Evolutionary conservation across 2,888 invertebrate species (phyloP).

Genomic region (Gryllus longicercus): DNA sequence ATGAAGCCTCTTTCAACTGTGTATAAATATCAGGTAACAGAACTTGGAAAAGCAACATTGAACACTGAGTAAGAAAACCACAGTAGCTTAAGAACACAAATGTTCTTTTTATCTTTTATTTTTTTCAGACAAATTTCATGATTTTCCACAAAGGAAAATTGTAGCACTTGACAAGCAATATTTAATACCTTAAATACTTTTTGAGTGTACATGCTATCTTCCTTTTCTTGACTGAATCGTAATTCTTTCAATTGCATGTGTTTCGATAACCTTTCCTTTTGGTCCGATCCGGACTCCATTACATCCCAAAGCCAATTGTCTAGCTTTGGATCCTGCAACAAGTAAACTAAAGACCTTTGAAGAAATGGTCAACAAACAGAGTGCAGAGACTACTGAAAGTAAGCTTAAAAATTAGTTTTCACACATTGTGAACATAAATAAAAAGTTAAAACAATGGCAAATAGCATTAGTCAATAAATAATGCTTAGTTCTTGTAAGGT

Average conservation of each 20-base stretch:
- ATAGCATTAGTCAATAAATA: no score
- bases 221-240: conserved; percentile 38
- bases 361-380: not conserved
- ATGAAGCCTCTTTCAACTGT: no score
- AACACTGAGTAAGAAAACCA: not conserved
- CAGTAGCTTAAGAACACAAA: not conserved
- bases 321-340: conserved; percentile 49
- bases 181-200: conserved; percentile 35
- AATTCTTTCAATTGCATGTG: conserved; percentile 35
- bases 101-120: not conserved
- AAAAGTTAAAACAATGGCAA: no score
- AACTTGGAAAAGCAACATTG: no score
- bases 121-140: not conserved
- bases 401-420: no score
- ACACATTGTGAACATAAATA: no score
- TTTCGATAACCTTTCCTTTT: conserved; percentile 46
- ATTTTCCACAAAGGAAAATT: not conserved
- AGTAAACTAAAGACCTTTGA: conserved; percentile 4
- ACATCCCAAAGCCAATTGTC: conserved; percentile 53
- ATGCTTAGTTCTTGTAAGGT: no score
- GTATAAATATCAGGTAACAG: no score
- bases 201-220: conserved; percentile 38
- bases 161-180: not conserved
- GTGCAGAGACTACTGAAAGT: no score
- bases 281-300: conserved; percentile 45